Conservation (phyloP, 2,888 invertebrate species). For the Harpalus rubripes region DNA sequence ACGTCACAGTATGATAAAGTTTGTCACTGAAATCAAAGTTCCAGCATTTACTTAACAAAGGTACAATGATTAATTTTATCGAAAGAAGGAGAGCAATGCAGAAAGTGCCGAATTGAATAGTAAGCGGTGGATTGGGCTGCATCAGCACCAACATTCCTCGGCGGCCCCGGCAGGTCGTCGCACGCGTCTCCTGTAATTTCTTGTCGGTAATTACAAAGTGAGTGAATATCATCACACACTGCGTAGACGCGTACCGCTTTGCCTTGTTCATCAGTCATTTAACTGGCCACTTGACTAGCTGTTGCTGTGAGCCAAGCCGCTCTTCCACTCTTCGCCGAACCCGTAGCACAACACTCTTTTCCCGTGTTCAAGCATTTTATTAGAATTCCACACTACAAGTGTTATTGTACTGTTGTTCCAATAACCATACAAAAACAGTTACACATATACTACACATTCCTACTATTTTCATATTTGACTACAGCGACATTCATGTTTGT, state of each 20-base stretch:
- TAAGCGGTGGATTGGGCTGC: neutral
- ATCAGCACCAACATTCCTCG: neutral
- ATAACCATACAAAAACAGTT: conserved; percentile 23
- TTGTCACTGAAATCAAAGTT: too few relatives aligned
- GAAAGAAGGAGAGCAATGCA: neutral
- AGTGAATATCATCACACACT: conserved; percentile 53
- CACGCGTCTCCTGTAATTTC: conserved; percentile 56
- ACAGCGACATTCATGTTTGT: too few relatives aligned
- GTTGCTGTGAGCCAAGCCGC: conserved; percentile 1
- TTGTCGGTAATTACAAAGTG: conserved; percentile 50
- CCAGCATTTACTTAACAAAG: too few relatives aligned
- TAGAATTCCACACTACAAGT: conserved; percentile 43
- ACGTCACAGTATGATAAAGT: too few relatives aligned
- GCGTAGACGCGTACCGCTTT: conserved; percentile 44
- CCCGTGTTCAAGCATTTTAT: conserved; percentile 39
- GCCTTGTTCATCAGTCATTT: conserved; percentile 54
- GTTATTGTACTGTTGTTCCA: conserved; percentile 35
- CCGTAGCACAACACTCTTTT: neutral
- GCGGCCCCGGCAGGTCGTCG: conserved; percentile 40
- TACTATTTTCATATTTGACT: too few relatives aligned
- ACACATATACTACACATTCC: neutral
- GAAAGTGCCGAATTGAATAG: neutral
- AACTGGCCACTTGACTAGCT: conserved; percentile 44
- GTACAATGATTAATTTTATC: too few relatives aligned
- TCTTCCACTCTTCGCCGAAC: conserved; percentile 6